phyloP scores from a whole-genome alignment of 2,113 vertebrate species.

The Scomber japonicus region DNA sequence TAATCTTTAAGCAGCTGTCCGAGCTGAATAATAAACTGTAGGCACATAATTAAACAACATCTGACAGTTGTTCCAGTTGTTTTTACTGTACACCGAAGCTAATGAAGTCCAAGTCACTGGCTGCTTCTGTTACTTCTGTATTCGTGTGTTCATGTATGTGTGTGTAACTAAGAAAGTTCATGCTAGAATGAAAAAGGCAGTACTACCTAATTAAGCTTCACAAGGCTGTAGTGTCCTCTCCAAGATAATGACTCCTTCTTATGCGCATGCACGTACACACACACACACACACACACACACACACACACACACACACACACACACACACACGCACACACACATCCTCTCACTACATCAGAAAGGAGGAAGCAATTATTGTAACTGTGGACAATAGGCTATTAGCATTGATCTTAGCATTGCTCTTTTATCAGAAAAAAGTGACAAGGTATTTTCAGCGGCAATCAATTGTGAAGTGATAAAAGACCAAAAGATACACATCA shows the following conservation, averaged over 20 bases:
- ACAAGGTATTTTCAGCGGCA: constrained; percentile 3
- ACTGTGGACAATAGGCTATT: constrained; percentile 16
- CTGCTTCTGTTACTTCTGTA: constrained; percentile 1
- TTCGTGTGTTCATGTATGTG: background rate
- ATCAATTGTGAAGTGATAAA: constrained; percentile 13
- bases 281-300: constrained; percentile 1
- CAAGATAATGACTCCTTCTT: constrained; percentile 11
- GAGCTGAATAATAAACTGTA: background rate
- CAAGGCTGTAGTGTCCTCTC: background rate
- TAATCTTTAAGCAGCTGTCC: constrained; percentile 2
- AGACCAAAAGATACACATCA: constrained; percentile 27
- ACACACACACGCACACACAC: background rate
- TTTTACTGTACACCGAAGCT: background rate
- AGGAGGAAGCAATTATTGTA: constrained; percentile 14
- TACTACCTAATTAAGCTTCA: constrained; percentile 38
- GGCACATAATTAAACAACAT: constrained; percentile 4
- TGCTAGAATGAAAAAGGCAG: constrained; percentile 23
- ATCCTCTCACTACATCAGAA: background rate
- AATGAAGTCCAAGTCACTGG: constrained; percentile 28
- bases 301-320: background rate
- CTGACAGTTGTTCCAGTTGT: constrained; percentile 24
- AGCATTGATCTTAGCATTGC: constrained; percentile 26
- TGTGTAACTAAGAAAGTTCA: constrained; percentile 14
- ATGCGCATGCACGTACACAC: background rate
- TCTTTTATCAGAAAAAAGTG: constrained; percentile 14